These are phyloP conservation scores for Erynnis tages DNA, from an alignment of 2,888 invertebrate genomes.

Conservation along the genomic window DNA sequence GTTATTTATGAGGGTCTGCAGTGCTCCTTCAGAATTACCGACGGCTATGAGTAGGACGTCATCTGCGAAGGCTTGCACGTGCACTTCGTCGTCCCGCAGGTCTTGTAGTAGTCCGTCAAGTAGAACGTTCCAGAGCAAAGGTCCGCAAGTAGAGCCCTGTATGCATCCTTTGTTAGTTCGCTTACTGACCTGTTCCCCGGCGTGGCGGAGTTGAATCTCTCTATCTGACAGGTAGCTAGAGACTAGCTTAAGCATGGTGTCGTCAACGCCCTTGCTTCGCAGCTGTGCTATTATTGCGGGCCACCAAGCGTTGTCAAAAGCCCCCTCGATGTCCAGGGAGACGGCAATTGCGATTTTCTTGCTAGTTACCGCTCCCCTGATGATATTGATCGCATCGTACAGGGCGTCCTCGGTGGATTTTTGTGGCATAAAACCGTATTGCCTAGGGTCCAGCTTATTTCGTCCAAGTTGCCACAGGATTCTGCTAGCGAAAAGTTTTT, in stretches of 20 bases:
- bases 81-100: background rate
- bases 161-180: constrained; percentile 31
- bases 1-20: constrained; percentile 1
- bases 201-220: constrained; percentile 23
- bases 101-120: constrained; percentile 27
- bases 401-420: constrained; percentile 29
- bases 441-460: constrained; percentile 10
- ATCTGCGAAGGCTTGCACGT: constrained; percentile 35
- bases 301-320: constrained; percentile 35
- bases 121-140: constrained; percentile 31
- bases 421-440: constrained; percentile 33
- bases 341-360: constrained; percentile 23
- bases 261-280: background rate
- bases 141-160: constrained; percentile 31
- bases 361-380: background rate
- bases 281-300: constrained; percentile 21
- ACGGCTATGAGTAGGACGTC: constrained; percentile 28
- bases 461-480: constrained; percentile 18
- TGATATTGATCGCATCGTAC: constrained; percentile 10
- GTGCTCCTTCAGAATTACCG: background rate
- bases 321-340: constrained; percentile 32
- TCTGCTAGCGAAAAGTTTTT: constrained; percentile 27
- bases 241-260: constrained; percentile 3
- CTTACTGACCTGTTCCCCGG: constrained; percentile 4
- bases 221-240: constrained; percentile 26